Conservation (phyloP, 2,888 invertebrate species). For the Theristus sp. region DNA sequence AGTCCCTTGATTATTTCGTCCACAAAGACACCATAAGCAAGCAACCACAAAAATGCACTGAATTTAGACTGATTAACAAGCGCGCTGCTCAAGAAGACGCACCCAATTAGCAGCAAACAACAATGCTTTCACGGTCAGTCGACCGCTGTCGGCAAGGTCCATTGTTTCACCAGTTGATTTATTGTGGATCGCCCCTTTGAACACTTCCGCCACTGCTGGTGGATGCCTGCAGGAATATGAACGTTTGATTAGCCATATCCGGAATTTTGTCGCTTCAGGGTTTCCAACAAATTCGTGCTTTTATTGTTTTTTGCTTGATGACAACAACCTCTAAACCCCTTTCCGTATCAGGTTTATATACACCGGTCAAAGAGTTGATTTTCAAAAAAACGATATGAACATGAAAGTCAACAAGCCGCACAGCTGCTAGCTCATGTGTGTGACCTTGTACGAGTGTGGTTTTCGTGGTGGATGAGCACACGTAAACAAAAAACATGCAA, state of each 20-base stretch:
- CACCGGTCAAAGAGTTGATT: no score
- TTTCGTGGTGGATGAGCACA: not conserved
- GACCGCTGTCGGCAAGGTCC: constrained; percentile 25
- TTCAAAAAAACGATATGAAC: no score
- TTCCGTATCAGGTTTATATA: no score
- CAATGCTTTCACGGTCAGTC: constrained; percentile 48
- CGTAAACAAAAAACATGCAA: not conserved
- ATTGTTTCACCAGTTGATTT: constrained; percentile 29
- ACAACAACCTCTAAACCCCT: no score
- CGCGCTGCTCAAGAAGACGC: no score
- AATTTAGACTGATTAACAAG: no score
- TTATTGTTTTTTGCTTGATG: not conserved
- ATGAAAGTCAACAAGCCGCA: no score
- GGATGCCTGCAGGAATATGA: not conserved
- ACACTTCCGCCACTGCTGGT: constrained; percentile 33
- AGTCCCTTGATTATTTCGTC: no score
- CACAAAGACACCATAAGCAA: no score
- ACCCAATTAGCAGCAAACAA: constrained; percentile 82
- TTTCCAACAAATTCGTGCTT: not conserved
- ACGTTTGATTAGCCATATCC: not conserved
- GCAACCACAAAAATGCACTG: no score
- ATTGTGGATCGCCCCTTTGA: constrained; percentile 30
- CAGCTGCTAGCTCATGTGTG: no score
- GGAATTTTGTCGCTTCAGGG: no score
- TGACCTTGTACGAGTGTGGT: not conserved